These are phyloP conservation scores for Phymastichus coffea DNA, from an alignment of 1,140 invertebrate species.

Conservation along the genomic window DNA sequence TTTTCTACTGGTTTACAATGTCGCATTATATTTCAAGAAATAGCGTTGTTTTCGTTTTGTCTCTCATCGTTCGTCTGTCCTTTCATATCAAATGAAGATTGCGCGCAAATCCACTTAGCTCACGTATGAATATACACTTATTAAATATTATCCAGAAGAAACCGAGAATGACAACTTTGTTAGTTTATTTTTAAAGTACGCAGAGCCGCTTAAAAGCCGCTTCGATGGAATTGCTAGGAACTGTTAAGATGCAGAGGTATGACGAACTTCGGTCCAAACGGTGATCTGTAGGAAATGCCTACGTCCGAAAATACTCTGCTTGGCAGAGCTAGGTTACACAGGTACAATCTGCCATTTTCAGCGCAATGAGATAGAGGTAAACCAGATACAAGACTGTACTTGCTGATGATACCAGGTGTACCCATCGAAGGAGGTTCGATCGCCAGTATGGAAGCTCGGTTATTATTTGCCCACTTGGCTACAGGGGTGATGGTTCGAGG, in stretches of 20 bases:
- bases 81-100: neutral
- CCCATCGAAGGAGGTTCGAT: constrained; percentile 76
- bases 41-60: no score
- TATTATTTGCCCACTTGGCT: constrained; percentile 69
- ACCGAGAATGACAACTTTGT: neutral
- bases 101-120: no score
- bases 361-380: constrained; percentile 72
- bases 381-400: constrained; percentile 74
- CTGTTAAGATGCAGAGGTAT: constrained; percentile 77
- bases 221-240: constrained; percentile 45
- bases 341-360: constrained; percentile 77
- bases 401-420: constrained; percentile 66
- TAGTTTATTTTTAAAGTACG: neutral
- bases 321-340: constrained; percentile 85
- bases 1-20: no score
- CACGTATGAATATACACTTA: constrained; percentile 2
- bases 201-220: neutral
- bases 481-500: constrained; percentile 49
- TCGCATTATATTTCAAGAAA: no score
- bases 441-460: constrained; percentile 75
- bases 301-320: constrained; percentile 73
- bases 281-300: constrained; percentile 80
- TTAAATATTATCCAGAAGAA: constrained; percentile 8
- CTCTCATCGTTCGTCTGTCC: neutral
- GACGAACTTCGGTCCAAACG: constrained; percentile 85